A percentile compares a stretch with the other conserved stretches of the same genome.
Evolutionary conservation across 2,888 invertebrate species (phyloP).

Genomic region (Beris chalybata): DNA sequence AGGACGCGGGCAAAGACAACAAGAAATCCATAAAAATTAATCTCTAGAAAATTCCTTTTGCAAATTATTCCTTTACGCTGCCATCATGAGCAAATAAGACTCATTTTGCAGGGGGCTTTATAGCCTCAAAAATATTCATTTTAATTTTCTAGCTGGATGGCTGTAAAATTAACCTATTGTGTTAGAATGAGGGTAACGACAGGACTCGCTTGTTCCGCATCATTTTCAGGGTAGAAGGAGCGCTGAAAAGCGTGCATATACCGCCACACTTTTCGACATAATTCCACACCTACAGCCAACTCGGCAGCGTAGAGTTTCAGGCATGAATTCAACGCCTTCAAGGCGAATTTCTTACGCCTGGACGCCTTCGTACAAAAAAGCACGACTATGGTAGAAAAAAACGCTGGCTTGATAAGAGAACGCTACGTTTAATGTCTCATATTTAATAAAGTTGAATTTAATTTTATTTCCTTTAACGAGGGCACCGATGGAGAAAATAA

Average conservation of each 20-base stretch:
- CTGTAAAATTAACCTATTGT: slow-evolving; percentile 41
- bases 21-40: slow-evolving; percentile 46
- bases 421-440: slow-evolving; percentile 35
- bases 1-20: slow-evolving; percentile 26
- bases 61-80: slow-evolving; percentile 34
- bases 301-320: slow-evolving; percentile 8
- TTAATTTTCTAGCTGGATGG: slow-evolving; percentile 41
- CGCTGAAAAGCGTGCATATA: no score
- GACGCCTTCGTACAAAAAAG: slow-evolving; percentile 28
- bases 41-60: slow-evolving; percentile 45
- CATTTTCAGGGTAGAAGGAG: background rate
- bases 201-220: slow-evolving; percentile 5
- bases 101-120: slow-evolving; percentile 38
- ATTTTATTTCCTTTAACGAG: slow-evolving; percentile 25
- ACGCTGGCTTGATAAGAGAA: slow-evolving; percentile 21
- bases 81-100: slow-evolving; percentile 40
- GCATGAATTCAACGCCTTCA: slow-evolving; percentile 27
- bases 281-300: background rate
- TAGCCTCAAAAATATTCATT: slow-evolving; percentile 40
- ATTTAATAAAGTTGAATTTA: slow-evolving; percentile 38
- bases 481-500: slow-evolving; percentile 28
- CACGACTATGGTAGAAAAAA: slow-evolving; percentile 8
- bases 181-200: slow-evolving; percentile 35
- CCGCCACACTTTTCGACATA: no score
- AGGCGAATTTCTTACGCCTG: slow-evolving; percentile 33